phyloP scores from a whole-genome alignment of 2,113 vertebrate genomes.

The Mesoclemmys tuberculata region DNA sequence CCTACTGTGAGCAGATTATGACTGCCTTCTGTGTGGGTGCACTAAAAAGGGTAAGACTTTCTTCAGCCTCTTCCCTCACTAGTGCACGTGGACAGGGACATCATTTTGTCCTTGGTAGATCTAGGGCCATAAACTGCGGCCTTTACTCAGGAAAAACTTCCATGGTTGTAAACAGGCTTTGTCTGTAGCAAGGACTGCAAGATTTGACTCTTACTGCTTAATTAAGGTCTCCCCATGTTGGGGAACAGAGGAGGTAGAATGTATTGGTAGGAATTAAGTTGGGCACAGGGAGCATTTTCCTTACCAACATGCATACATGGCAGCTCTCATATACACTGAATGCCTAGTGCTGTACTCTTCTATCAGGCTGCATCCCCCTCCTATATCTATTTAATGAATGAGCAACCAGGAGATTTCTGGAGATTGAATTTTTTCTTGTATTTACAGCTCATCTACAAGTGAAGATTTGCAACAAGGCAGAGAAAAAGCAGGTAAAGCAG shows the following conservation, averaged over 20 bases:
- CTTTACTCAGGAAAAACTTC: neutral
- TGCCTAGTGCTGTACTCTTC: neutral
- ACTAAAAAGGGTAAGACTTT: neutral
- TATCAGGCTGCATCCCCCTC: neutral
- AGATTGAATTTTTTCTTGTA: neutral
- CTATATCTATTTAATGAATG: neutral
- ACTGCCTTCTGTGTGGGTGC: neutral
- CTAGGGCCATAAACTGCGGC: neutral
- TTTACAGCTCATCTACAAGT: conserved; percentile 30
- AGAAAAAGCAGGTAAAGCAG: conserved; percentile 49
- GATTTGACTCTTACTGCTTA: neutral
- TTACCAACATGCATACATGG: neutral
- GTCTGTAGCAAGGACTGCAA: neutral
- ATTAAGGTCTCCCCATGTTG: rapidly evolving
- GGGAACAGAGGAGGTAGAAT: neutral
- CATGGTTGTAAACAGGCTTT: neutral
- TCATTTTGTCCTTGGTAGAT: neutral
- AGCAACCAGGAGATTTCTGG: neutral
- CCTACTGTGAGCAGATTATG: neutral
- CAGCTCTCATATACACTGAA: rapidly evolving
- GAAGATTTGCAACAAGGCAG: neutral
- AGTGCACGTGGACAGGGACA: neutral
- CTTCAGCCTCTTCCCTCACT: neutral
- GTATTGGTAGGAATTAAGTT: neutral
- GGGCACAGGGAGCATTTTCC: neutral